phyloP scores from a whole-genome alignment of 2,113 vertebrate species.

The Tylochromis polylepis region DNA sequence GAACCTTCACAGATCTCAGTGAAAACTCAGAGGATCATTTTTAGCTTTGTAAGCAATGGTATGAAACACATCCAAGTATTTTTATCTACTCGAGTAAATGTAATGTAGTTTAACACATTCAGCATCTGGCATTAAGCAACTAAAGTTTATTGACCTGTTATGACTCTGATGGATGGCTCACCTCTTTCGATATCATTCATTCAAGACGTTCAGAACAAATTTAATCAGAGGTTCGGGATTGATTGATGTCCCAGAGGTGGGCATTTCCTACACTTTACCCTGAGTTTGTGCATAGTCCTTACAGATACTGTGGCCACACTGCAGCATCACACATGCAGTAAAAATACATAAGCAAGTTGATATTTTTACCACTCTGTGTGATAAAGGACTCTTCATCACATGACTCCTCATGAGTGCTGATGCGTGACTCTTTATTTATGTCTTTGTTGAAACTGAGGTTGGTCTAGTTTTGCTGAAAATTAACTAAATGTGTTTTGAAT shows the following conservation, averaged over 20 bases:
- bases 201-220: background rate
- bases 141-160: background rate
- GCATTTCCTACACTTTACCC: background rate
- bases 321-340: background rate
- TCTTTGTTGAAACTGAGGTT: background rate
- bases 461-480: background rate
- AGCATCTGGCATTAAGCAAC: accelerated
- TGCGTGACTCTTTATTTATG: background rate
- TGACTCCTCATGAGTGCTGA: background rate
- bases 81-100: background rate
- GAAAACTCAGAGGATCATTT: accelerated
- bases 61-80: background rate
- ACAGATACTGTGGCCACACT: background rate
- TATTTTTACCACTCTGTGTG: background rate
- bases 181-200: background rate
- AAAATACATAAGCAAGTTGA: background rate
- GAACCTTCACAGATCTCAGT: background rate
- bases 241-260: accelerated
- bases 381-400: background rate
- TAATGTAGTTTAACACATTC: background rate
- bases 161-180: background rate
- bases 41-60: background rate
- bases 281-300: background rate
- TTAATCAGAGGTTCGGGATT: background rate
- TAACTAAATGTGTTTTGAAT: background rate